phyloP scores from a whole-genome alignment of 2,113 vertebrate genomes.

The Holacanthus passer region DNA sequence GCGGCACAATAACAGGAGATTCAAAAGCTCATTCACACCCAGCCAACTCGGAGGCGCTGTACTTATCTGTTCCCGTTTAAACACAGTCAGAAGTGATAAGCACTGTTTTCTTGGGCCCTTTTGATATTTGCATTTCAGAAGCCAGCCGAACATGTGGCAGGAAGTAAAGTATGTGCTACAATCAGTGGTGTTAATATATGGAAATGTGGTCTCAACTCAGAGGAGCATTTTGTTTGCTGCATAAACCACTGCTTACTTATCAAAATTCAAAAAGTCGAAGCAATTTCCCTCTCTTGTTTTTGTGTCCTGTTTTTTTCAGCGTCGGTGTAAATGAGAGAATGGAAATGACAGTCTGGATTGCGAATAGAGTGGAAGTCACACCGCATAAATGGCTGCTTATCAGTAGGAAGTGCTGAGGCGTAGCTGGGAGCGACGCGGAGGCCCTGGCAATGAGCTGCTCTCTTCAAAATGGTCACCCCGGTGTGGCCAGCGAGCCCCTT shows the following conservation, averaged over 20 bases:
- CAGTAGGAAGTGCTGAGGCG: conserved; percentile 2
- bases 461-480: background rate
- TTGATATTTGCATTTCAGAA: conserved; percentile 63
- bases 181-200: conserved; percentile 25
- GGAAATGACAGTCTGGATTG: conserved; percentile 15
- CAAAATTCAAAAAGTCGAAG: conserved; percentile 6
- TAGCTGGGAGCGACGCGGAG: background rate
- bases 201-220: conserved; percentile 23
- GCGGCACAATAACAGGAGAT: background rate
- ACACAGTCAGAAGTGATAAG: conserved; percentile 36
- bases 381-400: conserved; percentile 26
- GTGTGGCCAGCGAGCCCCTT: background rate
- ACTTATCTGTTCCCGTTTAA: conserved; percentile 21
- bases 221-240: conserved; percentile 29
- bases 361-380: conserved; percentile 2
- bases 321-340: background rate
- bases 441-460: background rate
- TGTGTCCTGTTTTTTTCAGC: background rate
- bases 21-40: conserved; percentile 37
- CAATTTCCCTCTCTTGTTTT: conserved; percentile 6
- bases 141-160: background rate
- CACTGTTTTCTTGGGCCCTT: conserved; percentile 21
- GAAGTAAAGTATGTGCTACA: background rate
- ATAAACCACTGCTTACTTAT: conserved; percentile 27
- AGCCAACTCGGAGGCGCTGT: background rate